phyloP scores from a whole-genome alignment of 1,140 invertebrate genomes.

The Aradophagus sp. region DNA sequence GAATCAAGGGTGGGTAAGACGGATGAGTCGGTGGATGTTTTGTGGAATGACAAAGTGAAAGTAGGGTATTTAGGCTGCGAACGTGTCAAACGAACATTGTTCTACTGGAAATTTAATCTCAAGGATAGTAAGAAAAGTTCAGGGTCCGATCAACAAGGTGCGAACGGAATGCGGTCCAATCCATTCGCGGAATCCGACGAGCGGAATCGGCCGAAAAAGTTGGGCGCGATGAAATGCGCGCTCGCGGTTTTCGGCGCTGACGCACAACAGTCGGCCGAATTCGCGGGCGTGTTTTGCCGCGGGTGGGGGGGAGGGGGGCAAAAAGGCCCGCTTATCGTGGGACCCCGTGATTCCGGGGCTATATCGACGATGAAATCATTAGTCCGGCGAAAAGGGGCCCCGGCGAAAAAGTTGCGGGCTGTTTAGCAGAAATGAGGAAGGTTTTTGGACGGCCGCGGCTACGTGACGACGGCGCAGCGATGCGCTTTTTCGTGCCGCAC shows the following conservation, averaged over 20 bases:
- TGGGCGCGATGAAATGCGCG: slow-evolving; percentile 65
- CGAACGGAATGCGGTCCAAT: slow-evolving; percentile 74
- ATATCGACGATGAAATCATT: slow-evolving; percentile 48
- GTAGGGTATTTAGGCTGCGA: no score
- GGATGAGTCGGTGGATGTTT: no score
- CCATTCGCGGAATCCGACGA: slow-evolving; percentile 72
- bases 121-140: no score
- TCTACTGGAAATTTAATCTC: no score
- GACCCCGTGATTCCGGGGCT: slow-evolving; percentile 28
- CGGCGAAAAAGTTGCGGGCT: slow-evolving; percentile 17
- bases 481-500: slow-evolving; percentile 34
- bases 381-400: slow-evolving; percentile 11
- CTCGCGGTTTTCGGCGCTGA: slow-evolving; percentile 30
- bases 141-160: no score
- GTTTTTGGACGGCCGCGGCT: slow-evolving; percentile 22
- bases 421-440: slow-evolving; percentile 49
- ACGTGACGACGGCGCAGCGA: slow-evolving; percentile 36
- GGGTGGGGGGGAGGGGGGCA: slow-evolving; percentile 13
- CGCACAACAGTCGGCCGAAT: slow-evolving; percentile 32
- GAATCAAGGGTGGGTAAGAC: no score
- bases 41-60: no score
- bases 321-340: slow-evolving; percentile 28
- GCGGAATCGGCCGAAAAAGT: slow-evolving; percentile 67
- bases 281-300: slow-evolving; percentile 36
- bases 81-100: no score